Conservation (phyloP, 2,113 vertebrate species). For the Macheiramphus alcinus region DNA sequence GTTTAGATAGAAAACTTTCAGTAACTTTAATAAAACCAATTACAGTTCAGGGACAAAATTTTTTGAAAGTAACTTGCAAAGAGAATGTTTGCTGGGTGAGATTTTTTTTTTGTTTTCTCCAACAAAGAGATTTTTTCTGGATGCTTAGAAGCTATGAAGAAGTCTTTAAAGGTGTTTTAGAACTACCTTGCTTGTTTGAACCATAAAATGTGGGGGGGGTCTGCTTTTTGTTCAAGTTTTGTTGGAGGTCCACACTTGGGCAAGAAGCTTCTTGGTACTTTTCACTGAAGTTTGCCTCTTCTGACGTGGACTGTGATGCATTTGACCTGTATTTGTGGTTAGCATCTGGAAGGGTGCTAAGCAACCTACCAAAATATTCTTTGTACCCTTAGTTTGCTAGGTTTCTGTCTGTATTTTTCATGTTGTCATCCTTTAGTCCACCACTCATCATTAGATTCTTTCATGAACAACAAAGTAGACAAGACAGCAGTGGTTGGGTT, state of each 20-base stretch:
- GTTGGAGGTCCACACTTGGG: neutral
- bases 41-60: neutral
- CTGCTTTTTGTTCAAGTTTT: neutral
- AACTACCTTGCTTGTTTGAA: neutral
- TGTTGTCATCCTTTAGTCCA: neutral
- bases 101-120: neutral
- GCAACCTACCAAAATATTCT: neutral
- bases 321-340: neutral
- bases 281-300: neutral
- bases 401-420: neutral
- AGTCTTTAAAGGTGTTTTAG: neutral
- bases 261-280: neutral
- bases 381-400: neutral
- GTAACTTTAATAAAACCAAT: neutral
- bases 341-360: neutral
- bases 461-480: neutral
- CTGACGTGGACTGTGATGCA: neutral
- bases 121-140: neutral
- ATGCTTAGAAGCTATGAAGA: neutral
- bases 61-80: neutral
- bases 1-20: neutral
- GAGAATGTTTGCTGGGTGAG: neutral
- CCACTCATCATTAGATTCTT: neutral
- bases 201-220: neutral
- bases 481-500: neutral